Evolutionary conservation across 2,888 invertebrate genomes (phyloP).

Genomic region (Halocaridina rubra): DNA sequence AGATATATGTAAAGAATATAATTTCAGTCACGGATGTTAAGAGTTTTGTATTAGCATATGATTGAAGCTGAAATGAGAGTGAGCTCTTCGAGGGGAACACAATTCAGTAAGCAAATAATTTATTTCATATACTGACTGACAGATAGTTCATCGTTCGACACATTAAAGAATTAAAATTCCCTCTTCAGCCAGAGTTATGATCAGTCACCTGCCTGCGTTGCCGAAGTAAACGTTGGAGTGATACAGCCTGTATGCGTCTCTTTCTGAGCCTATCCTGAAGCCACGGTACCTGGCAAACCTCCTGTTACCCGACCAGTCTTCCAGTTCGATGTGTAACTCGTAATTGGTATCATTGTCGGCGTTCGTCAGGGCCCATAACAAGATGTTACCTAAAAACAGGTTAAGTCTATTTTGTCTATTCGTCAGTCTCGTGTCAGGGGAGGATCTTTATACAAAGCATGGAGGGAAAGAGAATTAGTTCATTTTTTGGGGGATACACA

Average conservation of each 20-base stretch:
- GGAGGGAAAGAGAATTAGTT: too few relatives aligned
- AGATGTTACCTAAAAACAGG: constrained; percentile 63
- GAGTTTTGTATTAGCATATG: not conserved
- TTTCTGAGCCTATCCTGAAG: constrained; percentile 63
- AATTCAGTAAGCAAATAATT: too few relatives aligned
- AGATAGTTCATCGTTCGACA: too few relatives aligned
- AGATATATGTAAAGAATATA: too few relatives aligned
- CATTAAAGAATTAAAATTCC: too few relatives aligned
- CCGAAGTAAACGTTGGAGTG: constrained; percentile 64
- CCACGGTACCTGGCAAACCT: constrained; percentile 64
- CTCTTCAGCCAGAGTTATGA: too few relatives aligned
- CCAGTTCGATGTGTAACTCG: constrained; percentile 64
- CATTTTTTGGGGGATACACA: too few relatives aligned
- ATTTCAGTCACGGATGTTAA: not conserved
- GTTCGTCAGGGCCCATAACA: constrained; percentile 65
- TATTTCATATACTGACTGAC: too few relatives aligned
- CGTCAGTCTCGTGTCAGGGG: not conserved
- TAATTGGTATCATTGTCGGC: constrained; percentile 62
- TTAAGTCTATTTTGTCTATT: too few relatives aligned
- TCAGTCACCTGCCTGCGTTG: constrained; percentile 64
- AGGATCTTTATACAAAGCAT: too few relatives aligned
- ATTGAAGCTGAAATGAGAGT: not conserved
- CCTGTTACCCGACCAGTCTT: constrained; percentile 64
- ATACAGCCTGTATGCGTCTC: constrained; percentile 64
- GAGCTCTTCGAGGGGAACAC: too few relatives aligned